Evolutionary conservation across 2,888 invertebrate species (phyloP).

Genomic region (Pseudanteris insignis): DNA sequence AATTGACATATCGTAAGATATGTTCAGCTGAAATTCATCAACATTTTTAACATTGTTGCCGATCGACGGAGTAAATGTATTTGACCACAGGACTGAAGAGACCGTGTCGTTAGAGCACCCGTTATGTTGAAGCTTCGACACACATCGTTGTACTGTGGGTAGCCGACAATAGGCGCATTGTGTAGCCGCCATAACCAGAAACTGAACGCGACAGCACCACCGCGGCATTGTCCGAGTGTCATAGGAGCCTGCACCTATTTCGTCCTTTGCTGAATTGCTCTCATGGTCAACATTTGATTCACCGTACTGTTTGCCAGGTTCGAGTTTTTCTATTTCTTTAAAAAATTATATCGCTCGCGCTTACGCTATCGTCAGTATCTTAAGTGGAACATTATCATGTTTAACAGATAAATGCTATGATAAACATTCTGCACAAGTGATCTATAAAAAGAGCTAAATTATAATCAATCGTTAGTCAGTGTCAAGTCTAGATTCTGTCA

Average conservation of each 20-base stretch:
- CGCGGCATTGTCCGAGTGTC: constrained; percentile 64
- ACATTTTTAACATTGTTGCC: constrained; percentile 12
- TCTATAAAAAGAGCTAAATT: too few species aligned
- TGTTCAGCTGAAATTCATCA: constrained; percentile 1
- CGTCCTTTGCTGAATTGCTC: constrained; percentile 51
- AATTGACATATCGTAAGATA: constrained; percentile 1
- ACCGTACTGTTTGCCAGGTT: constrained; percentile 18
- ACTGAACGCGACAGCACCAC: constrained; percentile 61
- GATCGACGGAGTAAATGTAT: constrained; percentile 19
- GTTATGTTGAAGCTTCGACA: constrained; percentile 52
- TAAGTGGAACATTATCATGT: constrained; percentile 5
- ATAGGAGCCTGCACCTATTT: constrained; percentile 48
- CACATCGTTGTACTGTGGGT: constrained; percentile 57
- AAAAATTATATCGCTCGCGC: constrained; percentile 20
- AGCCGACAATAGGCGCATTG: constrained; percentile 65
- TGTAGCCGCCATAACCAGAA: constrained; percentile 65
- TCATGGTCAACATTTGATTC: constrained; percentile 43
- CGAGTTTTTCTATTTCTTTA: constrained; percentile 14
- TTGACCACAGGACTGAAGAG: constrained; percentile 28
- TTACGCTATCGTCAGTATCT: constrained; percentile 16
- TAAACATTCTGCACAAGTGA: too few species aligned
- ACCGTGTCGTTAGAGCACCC: constrained; percentile 38
- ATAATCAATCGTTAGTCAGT: too few species aligned
- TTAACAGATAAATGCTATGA: too few species aligned
- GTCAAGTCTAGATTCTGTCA: too few species aligned